Base-by-base conservation (phyloP, 2,113 vertebrate species). In the Phoxinus phoxinus region DNA sequence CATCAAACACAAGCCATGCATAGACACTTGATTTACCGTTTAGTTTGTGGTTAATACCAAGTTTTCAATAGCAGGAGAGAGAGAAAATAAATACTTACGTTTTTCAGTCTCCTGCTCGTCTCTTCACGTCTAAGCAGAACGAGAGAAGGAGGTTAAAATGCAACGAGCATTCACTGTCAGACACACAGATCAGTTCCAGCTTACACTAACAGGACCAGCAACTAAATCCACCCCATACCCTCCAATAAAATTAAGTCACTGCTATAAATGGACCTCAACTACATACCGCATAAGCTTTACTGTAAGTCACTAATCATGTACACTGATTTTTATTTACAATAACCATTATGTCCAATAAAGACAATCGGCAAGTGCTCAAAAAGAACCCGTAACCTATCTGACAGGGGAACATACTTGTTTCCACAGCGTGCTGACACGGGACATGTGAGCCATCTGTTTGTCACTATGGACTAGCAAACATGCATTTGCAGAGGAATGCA, bases 61-160 rank as follows among this genome's bases (percentile, higher is more conserved):
- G 41, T 2, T 27, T 19, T 48, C 53, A 81, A 5, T 44, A 21
- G 77, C 27, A 74, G 2, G 5, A 4, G 13, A 48, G 6, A 2
- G 8, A 53, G 6, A 23, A 8, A 86, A 41, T n/a, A 37, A n/a
- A 2, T 0, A 94, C 98, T 97, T 95, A 99, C 98, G 94, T 99
- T 99, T 96, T 98, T 99, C 73, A 98, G 94, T 93, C 98, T 96
- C 91, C 98, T 95, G 81, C 92, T 94, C 46, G 95, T 96, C 91
- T 99, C 98, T 93, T 97, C 96, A 17, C 91, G 93, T 90, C 98
- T 99, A 88, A 51, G 82, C 91, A 93, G 4, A 89, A 83, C 51
- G 76, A 87, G 25, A 63, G 35, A 84, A 72, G 5, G 46, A 37
- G 48, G 11, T 35, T 32, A 15, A n/a, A n/a, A 53, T 72, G 30